Percentiles rank a stretch among this genome's conserved stretches.
Evolutionary conservation across 1,140 invertebrate species (phyloP).

Genomic region (Ctenoplectra terminalis): DNA sequence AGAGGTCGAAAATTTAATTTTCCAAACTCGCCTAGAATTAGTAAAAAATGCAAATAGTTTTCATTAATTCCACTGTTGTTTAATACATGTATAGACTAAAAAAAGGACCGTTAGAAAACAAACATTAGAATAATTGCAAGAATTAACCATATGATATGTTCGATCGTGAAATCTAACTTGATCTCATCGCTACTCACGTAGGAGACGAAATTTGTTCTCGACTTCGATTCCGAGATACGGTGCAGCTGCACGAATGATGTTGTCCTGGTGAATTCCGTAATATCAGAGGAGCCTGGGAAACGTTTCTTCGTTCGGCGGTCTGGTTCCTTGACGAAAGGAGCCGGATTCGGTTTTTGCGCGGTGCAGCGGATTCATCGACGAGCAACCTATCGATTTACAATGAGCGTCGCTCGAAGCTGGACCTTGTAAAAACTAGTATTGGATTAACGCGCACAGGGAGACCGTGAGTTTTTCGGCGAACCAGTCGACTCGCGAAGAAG

Average conservation of each 20-base stretch:
- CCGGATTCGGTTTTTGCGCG: conserved; percentile 59
- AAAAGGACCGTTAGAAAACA: no score
- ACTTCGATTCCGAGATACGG: conserved; percentile 49
- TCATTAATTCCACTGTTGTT: no score
- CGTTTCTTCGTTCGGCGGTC: conserved; percentile 57
- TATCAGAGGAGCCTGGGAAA: conserved; percentile 54
- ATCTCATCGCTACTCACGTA: background rate
- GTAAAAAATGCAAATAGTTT: no score
- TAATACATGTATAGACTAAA: no score
- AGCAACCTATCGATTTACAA: conserved; percentile 68
- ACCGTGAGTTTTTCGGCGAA: conserved; percentile 56
- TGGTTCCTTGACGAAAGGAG: conserved; percentile 32
- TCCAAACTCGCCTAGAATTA: no score
- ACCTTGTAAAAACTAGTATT: conserved; percentile 66
- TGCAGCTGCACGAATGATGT: conserved; percentile 65
- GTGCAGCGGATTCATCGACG: conserved; percentile 27
- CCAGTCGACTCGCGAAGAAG: conserved; percentile 42
- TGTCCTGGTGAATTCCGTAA: conserved; percentile 60
- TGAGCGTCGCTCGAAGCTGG: conserved; percentile 56
- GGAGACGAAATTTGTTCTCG: conserved; percentile 61
- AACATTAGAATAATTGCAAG: no score
- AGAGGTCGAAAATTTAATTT: no score
- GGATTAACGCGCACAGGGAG: conserved; percentile 66
- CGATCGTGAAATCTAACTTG: background rate
- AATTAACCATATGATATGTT: background rate